phyloP scores from a whole-genome alignment of 2,113 vertebrate species.

The Upupa epops region DNA sequence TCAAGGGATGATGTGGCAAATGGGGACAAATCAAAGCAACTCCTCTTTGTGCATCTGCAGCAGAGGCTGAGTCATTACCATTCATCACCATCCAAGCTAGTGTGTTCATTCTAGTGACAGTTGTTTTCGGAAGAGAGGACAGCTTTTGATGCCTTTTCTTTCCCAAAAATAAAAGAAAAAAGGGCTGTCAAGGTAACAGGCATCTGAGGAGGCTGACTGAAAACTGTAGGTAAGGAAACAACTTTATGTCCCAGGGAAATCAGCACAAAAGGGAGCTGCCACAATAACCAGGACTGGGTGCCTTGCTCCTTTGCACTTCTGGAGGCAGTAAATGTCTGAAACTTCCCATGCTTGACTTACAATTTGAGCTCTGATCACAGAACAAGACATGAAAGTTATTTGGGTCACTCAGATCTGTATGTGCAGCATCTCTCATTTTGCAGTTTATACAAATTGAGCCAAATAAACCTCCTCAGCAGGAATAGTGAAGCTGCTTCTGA shows the following conservation, averaged over 20 bases:
- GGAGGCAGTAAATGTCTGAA: neutral
- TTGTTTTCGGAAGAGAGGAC: slow-evolving; percentile 27
- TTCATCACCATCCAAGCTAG: slow-evolving; percentile 9
- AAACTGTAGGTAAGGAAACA: slow-evolving; percentile 48
- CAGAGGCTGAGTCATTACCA: slow-evolving; percentile 27
- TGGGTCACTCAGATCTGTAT: neutral
- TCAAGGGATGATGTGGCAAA: neutral
- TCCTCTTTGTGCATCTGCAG: slow-evolving; percentile 32
- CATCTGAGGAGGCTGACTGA: slow-evolving; percentile 10
- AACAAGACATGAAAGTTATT: neutral
- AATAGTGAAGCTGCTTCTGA: neutral
- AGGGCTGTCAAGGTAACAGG: slow-evolving; percentile 49
- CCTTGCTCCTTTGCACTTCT: neutral
- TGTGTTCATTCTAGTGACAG: slow-evolving; percentile 57
- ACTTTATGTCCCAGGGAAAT: slow-evolving; percentile 34
- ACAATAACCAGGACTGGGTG: neutral
- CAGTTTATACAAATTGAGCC: neutral
- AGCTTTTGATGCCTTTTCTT: slow-evolving; percentile 55
- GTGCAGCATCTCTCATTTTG: neutral
- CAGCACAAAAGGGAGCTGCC: slow-evolving; percentile 36
- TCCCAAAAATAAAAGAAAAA: slow-evolving; percentile 44
- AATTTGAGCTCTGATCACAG: neutral
- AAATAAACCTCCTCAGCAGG: neutral
- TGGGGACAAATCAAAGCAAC: neutral
- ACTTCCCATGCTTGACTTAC: neutral